Evolutionary conservation across 2,888 invertebrate species (phyloP).

Genomic region (Dugesia japonica): DNA sequence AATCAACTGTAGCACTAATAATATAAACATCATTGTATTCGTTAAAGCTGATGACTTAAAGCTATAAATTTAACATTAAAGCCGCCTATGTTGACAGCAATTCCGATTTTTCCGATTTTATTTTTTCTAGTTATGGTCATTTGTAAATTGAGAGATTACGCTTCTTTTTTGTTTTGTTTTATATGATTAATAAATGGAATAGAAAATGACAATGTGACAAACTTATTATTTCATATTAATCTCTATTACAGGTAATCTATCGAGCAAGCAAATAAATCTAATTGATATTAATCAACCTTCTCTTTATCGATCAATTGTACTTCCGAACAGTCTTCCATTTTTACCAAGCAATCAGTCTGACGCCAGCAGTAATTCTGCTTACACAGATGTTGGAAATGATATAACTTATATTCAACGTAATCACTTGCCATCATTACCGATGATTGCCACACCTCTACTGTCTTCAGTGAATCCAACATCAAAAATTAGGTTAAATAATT

Average conservation of each 20-base stretch:
- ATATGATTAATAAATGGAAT: not conserved
- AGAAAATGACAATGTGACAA: not conserved
- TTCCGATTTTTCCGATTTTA: not conserved
- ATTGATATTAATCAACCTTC: conserved; percentile 5
- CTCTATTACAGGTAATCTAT: not conserved
- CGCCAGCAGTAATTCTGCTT: not conserved
- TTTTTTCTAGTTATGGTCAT: not conserved
- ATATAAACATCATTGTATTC: not conserved
- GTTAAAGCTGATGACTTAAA: not conserved
- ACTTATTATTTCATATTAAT: not conserved
- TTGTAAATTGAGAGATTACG: not conserved
- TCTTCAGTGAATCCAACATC: not conserved
- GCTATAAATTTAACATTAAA: not conserved
- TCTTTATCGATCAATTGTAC: conserved; percentile 6
- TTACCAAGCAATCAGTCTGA: not conserved
- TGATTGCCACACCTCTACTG: not conserved
- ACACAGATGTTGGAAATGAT: not conserved
- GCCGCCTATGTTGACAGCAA: not conserved
- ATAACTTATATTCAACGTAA: conserved; percentile 3
- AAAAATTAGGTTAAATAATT: not conserved
- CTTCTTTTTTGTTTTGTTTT: not conserved
- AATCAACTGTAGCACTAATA: not conserved
- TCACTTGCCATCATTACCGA: conserved; percentile 2
- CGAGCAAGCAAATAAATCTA: conserved; percentile 15
- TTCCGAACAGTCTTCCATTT: conserved; percentile 14